Evolutionary conservation across 2,113 vertebrate genomes (phyloP).

Genomic region (Zosterops lateralis): DNA sequence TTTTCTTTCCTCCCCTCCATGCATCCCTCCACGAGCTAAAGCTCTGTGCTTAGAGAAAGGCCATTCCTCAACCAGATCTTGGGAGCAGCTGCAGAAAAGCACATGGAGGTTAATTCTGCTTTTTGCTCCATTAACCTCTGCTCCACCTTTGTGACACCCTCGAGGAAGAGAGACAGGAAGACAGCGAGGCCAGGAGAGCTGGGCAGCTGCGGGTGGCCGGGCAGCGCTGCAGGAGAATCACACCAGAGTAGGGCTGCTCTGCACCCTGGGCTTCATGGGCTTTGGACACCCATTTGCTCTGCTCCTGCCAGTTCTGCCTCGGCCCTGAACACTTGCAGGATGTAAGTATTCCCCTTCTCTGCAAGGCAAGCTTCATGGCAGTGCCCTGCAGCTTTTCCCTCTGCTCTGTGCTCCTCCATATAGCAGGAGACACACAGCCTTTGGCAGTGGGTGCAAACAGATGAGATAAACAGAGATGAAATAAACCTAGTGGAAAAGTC

Average conservation of each 20-base stretch:
- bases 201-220: not conserved
- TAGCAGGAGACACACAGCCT: not conserved
- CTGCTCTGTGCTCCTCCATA: not conserved
- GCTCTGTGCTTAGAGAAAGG: not conserved
- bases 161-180: not conserved
- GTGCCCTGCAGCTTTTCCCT: not conserved
- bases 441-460: not conserved
- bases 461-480: not conserved
- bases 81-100: not conserved
- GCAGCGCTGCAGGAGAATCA: not conserved
- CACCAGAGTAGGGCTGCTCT: not conserved
- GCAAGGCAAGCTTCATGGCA: not conserved
- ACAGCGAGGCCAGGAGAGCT: fast-evolving
- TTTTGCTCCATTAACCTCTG: constrained; percentile 31
- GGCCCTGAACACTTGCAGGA: not conserved
- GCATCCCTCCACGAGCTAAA: not conserved
- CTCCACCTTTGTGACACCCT: not conserved
- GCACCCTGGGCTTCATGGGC: not conserved
- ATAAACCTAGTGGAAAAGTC: constrained; percentile 29
- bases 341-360: not conserved
- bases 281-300: not conserved
- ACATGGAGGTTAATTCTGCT: not conserved
- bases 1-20: not conserved
- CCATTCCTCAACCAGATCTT: not conserved
- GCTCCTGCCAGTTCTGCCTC: not conserved